These are phyloP conservation scores for Perognathus longimembris DNA, from an alignment of 2,113 vertebrate genomes.

Conservation along the genomic window DNA sequence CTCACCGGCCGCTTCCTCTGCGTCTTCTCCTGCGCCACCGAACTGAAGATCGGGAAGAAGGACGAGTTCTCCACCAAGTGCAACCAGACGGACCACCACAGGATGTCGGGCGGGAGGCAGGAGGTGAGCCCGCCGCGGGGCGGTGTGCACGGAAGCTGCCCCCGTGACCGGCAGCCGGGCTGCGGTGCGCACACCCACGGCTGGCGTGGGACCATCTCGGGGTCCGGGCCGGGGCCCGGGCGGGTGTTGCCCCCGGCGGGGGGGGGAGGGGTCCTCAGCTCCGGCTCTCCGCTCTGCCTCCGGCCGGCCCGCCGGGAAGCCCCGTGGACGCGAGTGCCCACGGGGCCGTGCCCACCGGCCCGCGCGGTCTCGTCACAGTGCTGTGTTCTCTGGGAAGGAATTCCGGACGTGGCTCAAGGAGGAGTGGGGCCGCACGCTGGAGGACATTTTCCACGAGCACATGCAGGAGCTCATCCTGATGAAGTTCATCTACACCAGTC, in stretches of 20 bases:
- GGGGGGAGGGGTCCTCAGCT: too few relatives aligned
- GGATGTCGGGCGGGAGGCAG: constrained; percentile 97
- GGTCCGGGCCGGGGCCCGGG: too few relatives aligned
- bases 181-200: too few relatives aligned
- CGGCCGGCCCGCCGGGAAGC: neutral
- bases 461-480: constrained; percentile 99
- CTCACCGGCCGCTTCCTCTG: neutral
- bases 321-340: too few relatives aligned
- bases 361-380: too few relatives aligned
- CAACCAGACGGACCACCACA: constrained; percentile 98
- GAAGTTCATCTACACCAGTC: constrained; percentile 99
- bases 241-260: too few relatives aligned
- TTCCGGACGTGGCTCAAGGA: constrained; percentile 98
- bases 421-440: constrained; percentile 97
- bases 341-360: too few relatives aligned
- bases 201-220: too few relatives aligned
- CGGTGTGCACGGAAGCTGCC: too few relatives aligned
- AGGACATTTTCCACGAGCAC: constrained; percentile 99
- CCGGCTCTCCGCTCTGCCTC: too few relatives aligned
- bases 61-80: constrained; percentile 99
- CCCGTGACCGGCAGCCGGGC: too few relatives aligned
- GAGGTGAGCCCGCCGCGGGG: too few relatives aligned
- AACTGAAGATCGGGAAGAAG: constrained; percentile 93
- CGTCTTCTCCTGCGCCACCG: rapidly evolving
- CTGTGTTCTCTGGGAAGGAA: constrained; percentile 87